Conservation (phyloP, 1,140 invertebrate genomes). For the Rhyacophila brunnea region DNA sequence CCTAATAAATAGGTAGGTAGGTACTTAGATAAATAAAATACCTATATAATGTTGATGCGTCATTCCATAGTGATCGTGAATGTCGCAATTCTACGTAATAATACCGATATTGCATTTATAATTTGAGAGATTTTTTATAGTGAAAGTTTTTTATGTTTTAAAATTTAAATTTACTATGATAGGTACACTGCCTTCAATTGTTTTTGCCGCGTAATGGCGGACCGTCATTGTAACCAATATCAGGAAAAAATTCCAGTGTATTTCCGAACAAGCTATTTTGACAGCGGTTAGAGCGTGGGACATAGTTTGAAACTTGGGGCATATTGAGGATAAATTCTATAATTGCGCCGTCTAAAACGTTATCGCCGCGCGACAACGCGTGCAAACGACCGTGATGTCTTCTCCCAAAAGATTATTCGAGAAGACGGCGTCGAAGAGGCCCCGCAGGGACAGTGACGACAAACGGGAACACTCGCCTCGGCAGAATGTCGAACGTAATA, state of each 20-base stretch:
- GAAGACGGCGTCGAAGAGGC: conserved; percentile 11
- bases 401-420: conserved; percentile 13
- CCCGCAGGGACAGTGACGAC: conserved; percentile 15
- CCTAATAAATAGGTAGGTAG: no score
- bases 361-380: not conserved
- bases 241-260: conserved; percentile 10
- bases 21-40: no score
- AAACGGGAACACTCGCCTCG: conserved; percentile 9
- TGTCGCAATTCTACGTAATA: no score
- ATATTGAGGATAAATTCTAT: conserved; percentile 11
- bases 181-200: no score
- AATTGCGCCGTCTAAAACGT: not conserved
- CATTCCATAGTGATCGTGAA: no score
- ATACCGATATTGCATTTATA: no score
- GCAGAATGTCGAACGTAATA: conserved; percentile 9
- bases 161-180: no score
- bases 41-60: no score
- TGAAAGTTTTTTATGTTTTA: no score
- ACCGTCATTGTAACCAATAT: conserved; percentile 17
- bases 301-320: conserved; percentile 22
- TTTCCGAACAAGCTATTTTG: conserved; percentile 22
- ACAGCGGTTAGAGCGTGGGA: conserved; percentile 27
- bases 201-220: conserved; percentile 19
- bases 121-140: no score
- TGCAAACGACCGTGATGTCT: conserved; percentile 4